Evolutionary conservation across 37 sponge, comb jelly and placozoan species (phyloP), one percentile per base, ranked within the genome.

Genomic region (Halisarca cf. caerulea): DNA sequence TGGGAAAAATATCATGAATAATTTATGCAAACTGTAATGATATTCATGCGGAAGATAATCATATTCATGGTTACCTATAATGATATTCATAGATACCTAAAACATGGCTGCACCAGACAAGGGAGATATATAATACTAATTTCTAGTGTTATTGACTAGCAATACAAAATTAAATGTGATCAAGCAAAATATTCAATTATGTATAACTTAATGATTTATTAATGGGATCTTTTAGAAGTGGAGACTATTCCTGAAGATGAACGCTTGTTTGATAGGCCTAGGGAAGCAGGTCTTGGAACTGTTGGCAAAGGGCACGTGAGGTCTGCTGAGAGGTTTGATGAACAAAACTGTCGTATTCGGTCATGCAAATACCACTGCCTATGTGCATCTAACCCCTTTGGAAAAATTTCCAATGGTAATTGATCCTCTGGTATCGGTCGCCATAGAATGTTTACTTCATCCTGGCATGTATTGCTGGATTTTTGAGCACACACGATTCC

Each of bases 291-390:
- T 27, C 27, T 64, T 64, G 66, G 66, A 9, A 9, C 66, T 24
- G 25, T 64, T 24, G 28, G 66, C 66, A 24, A 23, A 24, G 66
- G 66, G 66, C 66, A 64, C 23, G 66, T 64, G 7, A 64, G 8
- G 27, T 64, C 66, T 64, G 66, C 66, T 24, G 66, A 14, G 8
- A 64, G 66, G 28, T 64, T 64, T 14, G 25, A 64, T 8, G 66
- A 64, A 78, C 86, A 85, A 58, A 79, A 85, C 14, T 33, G 80
- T 36, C 86, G 27, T 23, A 85, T 85, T 9, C 69, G 47, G 21
- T 85, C 86, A 59, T 42, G 78, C 1, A 85, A 69, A 35, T 85
- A 85, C 53, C 28, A 15, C 69, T 85, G 66, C 27, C 86, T 28
- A 15, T 85, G 69, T 41, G 5, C 18, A 17, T 74, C 80, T 58